Evolutionary conservation across 2,113 vertebrate genomes (phyloP).

Genomic region (Polypterus senegalus): DNA sequence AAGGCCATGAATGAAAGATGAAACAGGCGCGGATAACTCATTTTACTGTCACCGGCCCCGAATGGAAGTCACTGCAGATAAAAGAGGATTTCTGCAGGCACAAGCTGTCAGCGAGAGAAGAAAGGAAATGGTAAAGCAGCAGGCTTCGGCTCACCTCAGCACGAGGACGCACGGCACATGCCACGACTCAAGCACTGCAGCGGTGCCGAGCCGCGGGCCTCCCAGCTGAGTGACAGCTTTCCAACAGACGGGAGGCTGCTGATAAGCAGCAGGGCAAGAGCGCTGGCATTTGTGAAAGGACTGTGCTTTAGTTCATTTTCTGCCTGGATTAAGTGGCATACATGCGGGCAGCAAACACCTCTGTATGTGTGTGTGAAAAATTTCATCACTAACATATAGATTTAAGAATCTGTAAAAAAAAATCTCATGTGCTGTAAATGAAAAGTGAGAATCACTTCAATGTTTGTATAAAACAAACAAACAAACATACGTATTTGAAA

Average conservation of each 20-base stretch:
- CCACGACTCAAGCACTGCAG: too few species aligned
- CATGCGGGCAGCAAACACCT: too few species aligned
- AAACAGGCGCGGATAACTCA: not conserved
- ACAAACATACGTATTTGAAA: too few species aligned
- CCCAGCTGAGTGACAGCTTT: not conserved
- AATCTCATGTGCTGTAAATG: too few species aligned
- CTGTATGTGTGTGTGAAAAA: too few species aligned
- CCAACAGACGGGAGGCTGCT: not conserved
- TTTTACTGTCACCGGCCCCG: not conserved
- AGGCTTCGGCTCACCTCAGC: not conserved
- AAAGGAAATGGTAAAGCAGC: not conserved
- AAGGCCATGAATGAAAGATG: not conserved
- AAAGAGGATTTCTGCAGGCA: not conserved
- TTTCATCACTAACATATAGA: too few species aligned
- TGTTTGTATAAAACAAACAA: too few species aligned
- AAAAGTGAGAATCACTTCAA: too few species aligned
- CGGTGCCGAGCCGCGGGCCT: too few species aligned
- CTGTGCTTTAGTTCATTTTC: slow-evolving; percentile 2
- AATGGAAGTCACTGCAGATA: not conserved
- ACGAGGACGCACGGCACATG: not conserved
- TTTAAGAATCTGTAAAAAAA: too few species aligned
- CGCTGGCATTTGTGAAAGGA: slow-evolving; percentile 3
- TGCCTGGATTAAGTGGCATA: not conserved
- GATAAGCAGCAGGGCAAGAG: not conserved
- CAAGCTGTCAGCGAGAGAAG: not conserved